Conservation (phyloP, 2,113 vertebrate species). For the Indri indri region DNA sequence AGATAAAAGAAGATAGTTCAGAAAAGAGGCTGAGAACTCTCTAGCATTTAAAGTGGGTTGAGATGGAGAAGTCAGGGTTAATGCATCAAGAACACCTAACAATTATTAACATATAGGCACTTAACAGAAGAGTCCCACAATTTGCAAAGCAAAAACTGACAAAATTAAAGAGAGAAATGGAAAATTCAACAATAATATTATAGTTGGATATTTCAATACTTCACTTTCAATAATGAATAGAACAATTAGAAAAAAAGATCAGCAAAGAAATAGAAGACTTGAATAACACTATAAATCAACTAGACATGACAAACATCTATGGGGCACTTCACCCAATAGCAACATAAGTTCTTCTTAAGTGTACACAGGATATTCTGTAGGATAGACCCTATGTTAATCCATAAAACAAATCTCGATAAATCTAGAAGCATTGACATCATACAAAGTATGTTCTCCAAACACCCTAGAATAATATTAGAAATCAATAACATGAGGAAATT, state of each 20-base stretch:
- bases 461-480: not conserved
- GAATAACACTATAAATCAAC: not conserved
- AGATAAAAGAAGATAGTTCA: not conserved
- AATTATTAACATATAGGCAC: not conserved
- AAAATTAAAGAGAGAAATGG: not conserved
- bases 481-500: not conserved
- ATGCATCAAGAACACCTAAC: not conserved
- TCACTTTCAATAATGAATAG: not conserved
- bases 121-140: not conserved
- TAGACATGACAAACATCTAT: not conserved
- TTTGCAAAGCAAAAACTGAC: not conserved
- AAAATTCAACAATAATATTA: not conserved
- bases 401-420: not conserved
- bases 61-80: not conserved
- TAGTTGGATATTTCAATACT: not conserved
- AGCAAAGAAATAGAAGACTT: not conserved
- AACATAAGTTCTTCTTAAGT: not conserved
- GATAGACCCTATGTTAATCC: not conserved
- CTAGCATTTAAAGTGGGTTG: not conserved
- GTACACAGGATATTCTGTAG: not conserved
- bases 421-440: not conserved
- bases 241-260: not conserved
- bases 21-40: not conserved
- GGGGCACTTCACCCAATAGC: not conserved
- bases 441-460: not conserved